Evolutionary conservation across 2,113 vertebrate genomes (phyloP), one percentile per base, ranked within the genome.

Genomic region (Oenanthe oenanthe): DNA sequence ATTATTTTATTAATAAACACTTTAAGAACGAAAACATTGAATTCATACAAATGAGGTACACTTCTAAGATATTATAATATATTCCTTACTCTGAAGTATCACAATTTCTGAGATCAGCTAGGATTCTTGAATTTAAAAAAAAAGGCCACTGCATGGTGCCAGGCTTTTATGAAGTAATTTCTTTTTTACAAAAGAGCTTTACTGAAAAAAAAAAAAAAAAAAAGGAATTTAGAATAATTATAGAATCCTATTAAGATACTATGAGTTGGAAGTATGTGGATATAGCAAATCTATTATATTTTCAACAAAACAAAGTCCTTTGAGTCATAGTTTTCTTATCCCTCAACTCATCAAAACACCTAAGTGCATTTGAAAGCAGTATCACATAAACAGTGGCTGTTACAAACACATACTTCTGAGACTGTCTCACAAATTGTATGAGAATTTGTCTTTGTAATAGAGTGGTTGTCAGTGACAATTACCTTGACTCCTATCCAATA

Each of bases 401-500:
- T 95, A 73, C 56, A n/a, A 36, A 81, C 56, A 73, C 71, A 58
- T 68, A 58, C 56, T 94, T 93, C 31, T 79, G 89, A 86, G 96
- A 92, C 58, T 57, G 48, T 36, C 82, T 94, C 91, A 92, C 77
- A 95, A 95, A 95, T 81, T 43, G 80, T 72, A 58, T 73, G 94
- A 97, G 91, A 97, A 95, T 92, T 77, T 85, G 22, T 95, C 91
- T 95, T 91, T 88, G 81, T 89, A 61, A 93, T 73, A 82, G 50
- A 76, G 90, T 93, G 78, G 79, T 76, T 97, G 88, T 66, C 91
- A 85, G 61, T 54, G 54, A 88, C 79, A 91, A 96, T 93, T 94
- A 97, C 4, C 15, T 75, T 91, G 72, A 93, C 73, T 90, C 29
- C 61, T 82, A 53, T 25, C 73, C 72, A 66, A 34, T 82, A 93